Evolutionary conservation across 2,888 invertebrate genomes (phyloP).

Genomic region (Thalpophila matura): DNA sequence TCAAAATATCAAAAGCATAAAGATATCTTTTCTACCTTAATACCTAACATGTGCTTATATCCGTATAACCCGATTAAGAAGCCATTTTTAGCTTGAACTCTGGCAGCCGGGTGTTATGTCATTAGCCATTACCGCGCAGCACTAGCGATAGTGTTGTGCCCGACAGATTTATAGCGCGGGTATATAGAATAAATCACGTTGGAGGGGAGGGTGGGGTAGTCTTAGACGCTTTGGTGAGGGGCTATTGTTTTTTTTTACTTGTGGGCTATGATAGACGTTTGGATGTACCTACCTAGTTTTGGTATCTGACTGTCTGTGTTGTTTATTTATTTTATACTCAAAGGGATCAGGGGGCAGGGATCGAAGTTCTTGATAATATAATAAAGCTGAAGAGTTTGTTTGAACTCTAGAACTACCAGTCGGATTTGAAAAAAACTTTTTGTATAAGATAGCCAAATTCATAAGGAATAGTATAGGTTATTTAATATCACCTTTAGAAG

Average conservation of each 20-base stretch:
- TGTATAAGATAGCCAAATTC: no score
- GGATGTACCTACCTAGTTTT: background rate
- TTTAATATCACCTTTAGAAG: no score
- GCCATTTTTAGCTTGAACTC: constrained; percentile 60
- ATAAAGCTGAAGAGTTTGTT: no score
- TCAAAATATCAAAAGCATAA: background rate
- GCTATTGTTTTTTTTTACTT: constrained; percentile 52
- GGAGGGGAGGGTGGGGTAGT: constrained; percentile 40
- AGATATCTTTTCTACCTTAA: background rate
- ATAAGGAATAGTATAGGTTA: no score
- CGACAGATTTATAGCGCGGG: constrained; percentile 73
- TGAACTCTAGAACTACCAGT: no score
- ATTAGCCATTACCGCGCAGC: constrained; percentile 78
- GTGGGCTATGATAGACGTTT: constrained; percentile 8
- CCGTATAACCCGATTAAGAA: constrained; percentile 55
- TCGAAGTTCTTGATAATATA: no score
- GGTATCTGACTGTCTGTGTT: background rate
- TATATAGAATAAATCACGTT: constrained; percentile 71
- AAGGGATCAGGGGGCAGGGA: no score
- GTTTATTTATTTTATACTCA: no score
- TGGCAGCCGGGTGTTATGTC: constrained; percentile 70
- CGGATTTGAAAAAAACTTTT: no score
- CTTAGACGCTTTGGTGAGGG: constrained; percentile 60
- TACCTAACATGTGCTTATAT: background rate
- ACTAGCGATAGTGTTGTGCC: constrained; percentile 77